phyloP scores from a whole-genome alignment of 1,140 invertebrate genomes.

The Metaphire vulgaris region DNA sequence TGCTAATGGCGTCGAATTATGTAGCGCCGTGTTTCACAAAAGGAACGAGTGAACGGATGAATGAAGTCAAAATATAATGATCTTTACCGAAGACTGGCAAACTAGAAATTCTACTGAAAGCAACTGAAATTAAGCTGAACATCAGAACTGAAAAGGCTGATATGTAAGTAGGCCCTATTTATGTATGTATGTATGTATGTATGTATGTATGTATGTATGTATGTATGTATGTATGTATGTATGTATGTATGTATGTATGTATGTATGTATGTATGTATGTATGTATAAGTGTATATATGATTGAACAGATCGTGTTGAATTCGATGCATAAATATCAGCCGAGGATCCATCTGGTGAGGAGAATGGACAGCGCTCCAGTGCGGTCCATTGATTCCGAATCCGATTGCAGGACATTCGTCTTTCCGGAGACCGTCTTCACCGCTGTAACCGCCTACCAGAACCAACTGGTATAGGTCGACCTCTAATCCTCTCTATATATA shows the following conservation, averaged over 20 bases:
- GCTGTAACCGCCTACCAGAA: conserved; percentile 98
- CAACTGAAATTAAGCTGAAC: no score
- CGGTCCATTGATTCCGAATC: conserved; percentile 54
- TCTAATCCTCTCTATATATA: no score
- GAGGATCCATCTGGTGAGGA: conserved; percentile 74
- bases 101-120: no score
- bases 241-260: background rate
- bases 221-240: background rate
- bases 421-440: conserved; percentile 93
- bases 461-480: conserved; percentile 68
- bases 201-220: no score
- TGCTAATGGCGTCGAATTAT: no score
- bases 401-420: conserved; percentile 71
- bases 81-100: no score
- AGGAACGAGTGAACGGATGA: no score
- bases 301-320: conserved; percentile 79
- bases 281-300: background rate
- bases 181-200: no score
- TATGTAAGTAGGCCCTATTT: no score
- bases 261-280: background rate
- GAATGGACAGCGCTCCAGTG: conserved; percentile 51
- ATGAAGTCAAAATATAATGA: no score
- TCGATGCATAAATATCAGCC: conserved; percentile 99
- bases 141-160: no score
- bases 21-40: no score